Conservation (phyloP, 2,113 vertebrate genomes). For the Corvus hawaiiensis region DNA sequence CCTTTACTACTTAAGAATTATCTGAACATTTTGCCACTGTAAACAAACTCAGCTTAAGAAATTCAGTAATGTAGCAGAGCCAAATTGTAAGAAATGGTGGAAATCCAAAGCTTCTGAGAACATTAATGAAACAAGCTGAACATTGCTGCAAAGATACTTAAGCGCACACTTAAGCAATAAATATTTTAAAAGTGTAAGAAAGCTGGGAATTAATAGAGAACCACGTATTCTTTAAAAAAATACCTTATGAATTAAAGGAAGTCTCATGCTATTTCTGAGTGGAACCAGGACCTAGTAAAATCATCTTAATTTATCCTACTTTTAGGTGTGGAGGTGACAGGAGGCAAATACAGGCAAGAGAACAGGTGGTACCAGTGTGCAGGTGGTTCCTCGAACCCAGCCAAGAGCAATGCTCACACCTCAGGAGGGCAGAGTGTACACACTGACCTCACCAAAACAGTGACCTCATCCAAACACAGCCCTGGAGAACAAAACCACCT, state of each 20-base stretch:
- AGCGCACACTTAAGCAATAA: background rate
- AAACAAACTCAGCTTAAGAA: background rate
- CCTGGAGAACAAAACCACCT: background rate
- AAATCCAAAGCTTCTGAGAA: background rate
- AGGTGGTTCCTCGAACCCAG: background rate
- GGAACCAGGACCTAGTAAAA: background rate
- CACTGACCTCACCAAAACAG: background rate
- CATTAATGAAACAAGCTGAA: background rate
- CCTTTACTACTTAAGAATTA: background rate
- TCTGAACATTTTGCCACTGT: background rate
- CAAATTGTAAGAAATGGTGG: background rate
- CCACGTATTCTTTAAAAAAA: background rate
- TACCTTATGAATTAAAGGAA: background rate
- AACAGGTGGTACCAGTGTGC: background rate
- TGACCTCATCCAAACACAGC: background rate
- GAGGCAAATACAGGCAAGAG: background rate
- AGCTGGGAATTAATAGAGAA: background rate
- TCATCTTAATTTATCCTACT: background rate
- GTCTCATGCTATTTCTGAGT: background rate
- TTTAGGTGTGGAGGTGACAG: background rate
- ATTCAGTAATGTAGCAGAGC: background rate
- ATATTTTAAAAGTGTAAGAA: background rate
- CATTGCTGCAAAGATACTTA: background rate
- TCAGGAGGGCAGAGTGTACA: background rate
- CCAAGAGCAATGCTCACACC: background rate